Evolutionary conservation across 2,888 invertebrate genomes (phyloP).

Genomic region (Dicranocentrus wangi): DNA sequence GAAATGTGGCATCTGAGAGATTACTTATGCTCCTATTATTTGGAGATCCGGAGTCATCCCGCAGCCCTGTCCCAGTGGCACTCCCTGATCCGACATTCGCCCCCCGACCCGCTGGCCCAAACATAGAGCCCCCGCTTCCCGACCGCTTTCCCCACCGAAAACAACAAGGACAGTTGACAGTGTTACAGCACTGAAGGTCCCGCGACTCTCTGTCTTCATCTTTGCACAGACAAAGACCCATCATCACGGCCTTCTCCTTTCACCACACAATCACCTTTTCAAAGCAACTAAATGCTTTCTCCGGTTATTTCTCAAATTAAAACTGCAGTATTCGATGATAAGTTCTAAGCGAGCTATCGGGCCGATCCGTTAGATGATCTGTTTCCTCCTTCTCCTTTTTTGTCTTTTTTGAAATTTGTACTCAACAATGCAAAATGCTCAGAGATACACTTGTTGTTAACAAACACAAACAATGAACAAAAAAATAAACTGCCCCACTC

Average conservation of each 20-base stretch:
- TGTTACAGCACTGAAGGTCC: conserved; percentile 66
- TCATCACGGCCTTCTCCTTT: conserved; percentile 74
- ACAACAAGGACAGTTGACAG: conserved; percentile 67
- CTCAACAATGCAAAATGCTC: too few species aligned
- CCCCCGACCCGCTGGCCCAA: conserved; percentile 22
- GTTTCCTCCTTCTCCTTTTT: too few species aligned
- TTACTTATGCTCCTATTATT: conserved; percentile 67
- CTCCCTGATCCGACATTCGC: neutral
- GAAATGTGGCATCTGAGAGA: conserved; percentile 68
- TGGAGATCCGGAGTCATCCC: conserved; percentile 67
- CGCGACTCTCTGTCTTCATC: conserved; percentile 76
- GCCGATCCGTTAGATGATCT: too few species aligned
- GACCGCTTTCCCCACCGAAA: conserved; percentile 69
- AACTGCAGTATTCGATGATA: too few species aligned
- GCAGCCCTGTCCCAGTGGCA: conserved; percentile 27
- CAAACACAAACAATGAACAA: too few species aligned
- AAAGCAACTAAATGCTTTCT: too few species aligned
- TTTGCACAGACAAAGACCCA: conserved; percentile 88
- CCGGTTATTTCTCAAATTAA: too few species aligned
- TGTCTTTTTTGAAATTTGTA: conserved; percentile 33
- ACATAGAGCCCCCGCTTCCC: conserved; percentile 55
- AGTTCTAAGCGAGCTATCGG: too few species aligned
- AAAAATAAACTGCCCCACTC: too few species aligned
- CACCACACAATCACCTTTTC: conserved; percentile 10
- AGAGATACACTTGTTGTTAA: too few species aligned